Percentiles rank a stretch among this genome's conserved stretches.
phyloP scores from a whole-genome alignment of 2,797 vertebrate genomes.

The Helostoma temminkii region DNA sequence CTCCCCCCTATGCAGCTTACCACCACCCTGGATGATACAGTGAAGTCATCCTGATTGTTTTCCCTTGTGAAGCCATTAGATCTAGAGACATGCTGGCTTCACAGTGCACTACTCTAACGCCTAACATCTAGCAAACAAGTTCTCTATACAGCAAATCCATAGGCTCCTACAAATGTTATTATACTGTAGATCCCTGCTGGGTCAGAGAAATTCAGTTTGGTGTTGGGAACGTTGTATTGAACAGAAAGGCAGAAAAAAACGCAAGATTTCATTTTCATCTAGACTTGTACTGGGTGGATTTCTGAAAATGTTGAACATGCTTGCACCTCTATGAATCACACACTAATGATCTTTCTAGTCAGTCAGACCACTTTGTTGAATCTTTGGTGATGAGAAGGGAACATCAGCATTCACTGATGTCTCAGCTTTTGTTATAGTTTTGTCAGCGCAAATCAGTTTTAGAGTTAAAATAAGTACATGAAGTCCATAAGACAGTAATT shows the following conservation, averaged over 20 bases:
- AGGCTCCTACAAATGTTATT: constrained; percentile 91
- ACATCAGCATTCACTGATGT: constrained; percentile 82
- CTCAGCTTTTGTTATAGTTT: constrained; percentile 10
- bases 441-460: constrained; percentile 77
- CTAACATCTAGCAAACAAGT: constrained; percentile 84
- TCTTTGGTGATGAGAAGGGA: constrained; percentile 10
- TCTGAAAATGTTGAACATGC: not conserved
- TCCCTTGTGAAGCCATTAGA: constrained; percentile 91
- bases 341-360: not conserved
- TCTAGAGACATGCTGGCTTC: constrained; percentile 89
- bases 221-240: constrained; percentile 75
- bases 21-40: constrained; percentile 79
- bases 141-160: constrained; percentile 91
- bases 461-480: constrained; percentile 75
- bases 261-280: constrained; percentile 32
- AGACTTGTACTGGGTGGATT: constrained; percentile 29
- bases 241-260: constrained; percentile 65
- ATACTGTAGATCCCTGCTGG: constrained; percentile 86
- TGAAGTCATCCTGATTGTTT: constrained; percentile 88
- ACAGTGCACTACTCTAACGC: constrained; percentile 89
- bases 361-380: not conserved
- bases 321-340: not conserved
- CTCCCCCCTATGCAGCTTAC: constrained; percentile 79
- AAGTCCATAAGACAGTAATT: constrained; percentile 62
- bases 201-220: constrained; percentile 87